Base-by-base conservation (phyloP, 1,140 invertebrate species). In the Lordiphosa mommai region DNA sequence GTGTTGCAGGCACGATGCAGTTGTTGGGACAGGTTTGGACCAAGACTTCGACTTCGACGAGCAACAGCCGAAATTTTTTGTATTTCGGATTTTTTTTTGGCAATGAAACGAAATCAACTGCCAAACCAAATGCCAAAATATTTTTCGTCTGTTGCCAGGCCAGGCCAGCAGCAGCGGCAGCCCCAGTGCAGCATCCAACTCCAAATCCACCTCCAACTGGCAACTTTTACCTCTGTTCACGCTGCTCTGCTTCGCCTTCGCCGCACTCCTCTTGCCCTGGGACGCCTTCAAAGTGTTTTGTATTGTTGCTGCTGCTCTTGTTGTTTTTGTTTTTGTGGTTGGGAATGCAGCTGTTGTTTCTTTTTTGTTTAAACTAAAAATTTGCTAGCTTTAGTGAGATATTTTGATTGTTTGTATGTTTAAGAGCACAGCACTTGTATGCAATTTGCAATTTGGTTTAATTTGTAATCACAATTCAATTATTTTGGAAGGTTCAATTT, bases 1-100 rank as follows among this genome's bases (percentile, higher is more conserved):
- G 29, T 13, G 50, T 30, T 38, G 52, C 72, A 76, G 64, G 72
- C 74, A 82, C 76, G 74, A 82, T 80, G 70, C 74, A 82, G 60
- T 43, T 41, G 38, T 79, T 80, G 76, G 76, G 74, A 80, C 74
- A 74, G 74, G 74, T 80, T 80, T 80, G 50, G 10, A 27, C 36
- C 27, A 64, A 53, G 55, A 52, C 65, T 38, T 46, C 49, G 33
- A 32, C 41, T 33, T 6, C 30, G 33, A 29, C 16, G 46, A 52
- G 60, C 50, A 47, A 16, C 33, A 51, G 40, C 59, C 50, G 32
- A 69, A 76, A 71, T 10, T 43, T 41, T 41, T 43, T 27, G n/a
- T 27, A 23, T 40, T 23, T 20, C 20, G 16, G 38, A 17, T 13
- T n/a, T 40, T 36, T 34, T 66, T 79, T 80, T 70, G 74, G 74